Conservation (phyloP, 1,140 invertebrate species). For the Drosophila leontia region DNA sequence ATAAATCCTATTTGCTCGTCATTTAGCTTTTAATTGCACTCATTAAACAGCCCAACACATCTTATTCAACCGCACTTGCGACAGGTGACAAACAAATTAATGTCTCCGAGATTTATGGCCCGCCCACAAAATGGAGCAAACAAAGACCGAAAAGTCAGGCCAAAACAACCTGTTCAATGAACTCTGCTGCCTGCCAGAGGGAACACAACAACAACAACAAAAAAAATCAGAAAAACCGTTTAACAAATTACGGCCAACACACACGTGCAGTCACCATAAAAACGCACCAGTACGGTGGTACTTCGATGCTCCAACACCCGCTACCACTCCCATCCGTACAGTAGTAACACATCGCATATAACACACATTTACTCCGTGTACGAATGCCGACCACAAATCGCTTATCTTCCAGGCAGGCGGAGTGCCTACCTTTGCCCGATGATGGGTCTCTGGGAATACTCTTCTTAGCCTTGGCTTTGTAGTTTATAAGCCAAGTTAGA, state of each 20-base stretch:
- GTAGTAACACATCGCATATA: constrained; percentile 19
- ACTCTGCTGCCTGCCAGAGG: constrained; percentile 28
- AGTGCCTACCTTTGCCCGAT: constrained; percentile 19
- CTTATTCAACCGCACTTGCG: constrained; percentile 51
- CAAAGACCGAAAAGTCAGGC: constrained; percentile 39
- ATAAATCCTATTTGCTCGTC: constrained; percentile 34
- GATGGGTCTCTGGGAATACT: constrained; percentile 7
- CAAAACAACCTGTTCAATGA: constrained; percentile 71
- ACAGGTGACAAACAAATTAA: constrained; percentile 62
- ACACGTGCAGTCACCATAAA: constrained; percentile 69
- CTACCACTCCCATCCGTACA: constrained; percentile 9
- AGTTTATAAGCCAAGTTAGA: too few relatives aligned
- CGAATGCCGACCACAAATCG: constrained; percentile 42
- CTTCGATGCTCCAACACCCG: background rate
- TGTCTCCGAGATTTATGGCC: constrained; percentile 52
- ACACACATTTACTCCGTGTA: constrained; percentile 25
- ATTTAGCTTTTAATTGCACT: constrained; percentile 51
- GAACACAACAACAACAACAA: background rate
- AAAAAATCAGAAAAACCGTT: constrained; percentile 57
- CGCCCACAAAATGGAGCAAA: constrained; percentile 38
- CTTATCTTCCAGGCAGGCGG: constrained; percentile 46
- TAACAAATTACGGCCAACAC: constrained; percentile 61
- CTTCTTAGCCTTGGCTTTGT: constrained; percentile 4
- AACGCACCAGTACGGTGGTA: constrained; percentile 39
- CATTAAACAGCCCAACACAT: constrained; percentile 41